Evolutionary conservation across 1,140 invertebrate genomes (phyloP).

Genomic region (Anastatus disparis): DNA sequence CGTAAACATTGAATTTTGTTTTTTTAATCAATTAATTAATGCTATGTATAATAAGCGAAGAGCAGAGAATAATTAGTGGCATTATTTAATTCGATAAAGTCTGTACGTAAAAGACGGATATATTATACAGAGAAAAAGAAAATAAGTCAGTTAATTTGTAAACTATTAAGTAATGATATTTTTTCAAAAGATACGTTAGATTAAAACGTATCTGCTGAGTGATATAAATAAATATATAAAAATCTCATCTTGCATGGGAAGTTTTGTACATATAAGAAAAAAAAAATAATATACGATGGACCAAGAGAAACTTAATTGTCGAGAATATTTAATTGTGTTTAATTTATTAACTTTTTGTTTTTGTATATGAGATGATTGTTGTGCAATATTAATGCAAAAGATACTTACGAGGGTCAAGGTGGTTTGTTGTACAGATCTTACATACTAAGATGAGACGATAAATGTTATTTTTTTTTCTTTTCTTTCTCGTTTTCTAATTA

Average conservation of each 20-base stretch:
- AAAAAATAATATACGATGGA: conserved; percentile 35
- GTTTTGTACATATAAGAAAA: conserved; percentile 40
- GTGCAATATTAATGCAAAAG: conserved; percentile 33
- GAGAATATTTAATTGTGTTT: conserved; percentile 37
- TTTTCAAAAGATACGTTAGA: conserved; percentile 2
- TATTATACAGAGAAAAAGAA: too few relatives aligned
- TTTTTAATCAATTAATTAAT: too few relatives aligned
- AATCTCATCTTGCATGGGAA: conserved; percentile 1
- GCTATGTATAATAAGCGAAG: too few relatives aligned
- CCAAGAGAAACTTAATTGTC: conserved; percentile 31
- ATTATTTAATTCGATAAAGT: too few relatives aligned
- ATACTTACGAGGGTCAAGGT: conserved; percentile 12
- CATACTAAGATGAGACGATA: background rate
- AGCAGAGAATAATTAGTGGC: too few relatives aligned
- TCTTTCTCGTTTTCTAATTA: too few relatives aligned
- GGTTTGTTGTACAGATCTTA: conserved; percentile 30
- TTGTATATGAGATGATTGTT: conserved; percentile 42
- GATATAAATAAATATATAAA: conserved; percentile 18
- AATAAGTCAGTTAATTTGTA: too few relatives aligned
- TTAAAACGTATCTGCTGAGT: background rate
- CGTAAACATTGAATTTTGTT: too few relatives aligned
- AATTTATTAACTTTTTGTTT: conserved; percentile 43
- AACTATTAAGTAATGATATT: background rate
- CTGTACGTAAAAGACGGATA: too few relatives aligned
- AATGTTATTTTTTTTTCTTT: conserved; percentile 9